A percentile compares a stretch with the other conserved stretches of the same genome.
phyloP scores from a whole-genome alignment of 2,888 invertebrate species.

The Busseola fusca region DNA sequence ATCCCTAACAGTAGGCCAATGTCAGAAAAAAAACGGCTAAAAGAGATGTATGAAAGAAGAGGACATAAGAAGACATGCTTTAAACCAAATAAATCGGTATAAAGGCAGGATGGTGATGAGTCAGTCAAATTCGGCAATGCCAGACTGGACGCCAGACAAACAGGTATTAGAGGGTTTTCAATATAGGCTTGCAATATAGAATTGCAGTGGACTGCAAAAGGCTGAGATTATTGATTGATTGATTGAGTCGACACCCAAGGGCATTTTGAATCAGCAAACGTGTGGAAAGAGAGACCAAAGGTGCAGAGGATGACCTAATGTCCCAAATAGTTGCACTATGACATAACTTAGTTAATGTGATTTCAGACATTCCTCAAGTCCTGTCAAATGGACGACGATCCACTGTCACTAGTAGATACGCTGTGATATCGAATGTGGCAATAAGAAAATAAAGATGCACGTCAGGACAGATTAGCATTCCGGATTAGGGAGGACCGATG shows the following conservation, averaged over 20 bases:
- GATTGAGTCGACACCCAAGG: background rate
- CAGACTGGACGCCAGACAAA: background rate
- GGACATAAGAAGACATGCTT: too few species aligned
- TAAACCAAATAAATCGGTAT: background rate
- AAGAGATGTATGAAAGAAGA: background rate
- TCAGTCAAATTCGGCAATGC: background rate
- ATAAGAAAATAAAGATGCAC: constrained; percentile 20
- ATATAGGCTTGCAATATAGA: too few species aligned
- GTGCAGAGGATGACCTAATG: background rate
- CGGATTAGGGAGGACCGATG: constrained; percentile 18
- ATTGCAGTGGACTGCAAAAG: too few species aligned
- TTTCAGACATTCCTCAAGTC: background rate
- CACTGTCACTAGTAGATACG: background rate
- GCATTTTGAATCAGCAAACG: background rate
- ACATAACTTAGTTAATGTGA: background rate
- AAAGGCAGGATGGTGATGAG: too few species aligned
- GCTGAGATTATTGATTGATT: background rate
- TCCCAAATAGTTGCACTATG: too few species aligned
- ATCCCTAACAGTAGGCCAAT: background rate
- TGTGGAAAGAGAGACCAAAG: too few species aligned
- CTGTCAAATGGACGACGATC: background rate
- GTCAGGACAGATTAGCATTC: constrained; percentile 45
- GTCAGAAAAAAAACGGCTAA: background rate
- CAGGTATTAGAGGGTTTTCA: background rate
- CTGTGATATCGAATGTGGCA: constrained; percentile 25